phyloP scores from a whole-genome alignment of 2,113 vertebrate genomes.

The Megatriorchis doriae region DNA sequence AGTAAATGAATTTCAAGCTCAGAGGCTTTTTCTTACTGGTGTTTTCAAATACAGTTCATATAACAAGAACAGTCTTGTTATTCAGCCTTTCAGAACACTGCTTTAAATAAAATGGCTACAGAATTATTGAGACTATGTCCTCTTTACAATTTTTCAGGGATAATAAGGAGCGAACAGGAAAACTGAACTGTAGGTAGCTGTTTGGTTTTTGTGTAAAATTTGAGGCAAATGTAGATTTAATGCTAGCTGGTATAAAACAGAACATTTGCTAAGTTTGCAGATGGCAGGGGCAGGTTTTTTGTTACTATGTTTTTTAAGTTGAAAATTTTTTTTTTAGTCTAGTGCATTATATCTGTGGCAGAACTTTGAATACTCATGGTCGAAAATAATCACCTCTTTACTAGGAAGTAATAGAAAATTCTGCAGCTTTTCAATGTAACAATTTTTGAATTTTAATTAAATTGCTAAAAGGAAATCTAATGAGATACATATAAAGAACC shows the following conservation, averaged over 20 bases:
- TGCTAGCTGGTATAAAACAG: slow-evolving; percentile 24
- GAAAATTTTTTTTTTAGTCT: not conserved
- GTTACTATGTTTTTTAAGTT: not conserved
- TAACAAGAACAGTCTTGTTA: not conserved
- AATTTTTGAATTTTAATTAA: not conserved
- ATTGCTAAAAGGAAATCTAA: not conserved
- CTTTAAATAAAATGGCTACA: slow-evolving; percentile 56
- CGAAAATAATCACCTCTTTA: not conserved
- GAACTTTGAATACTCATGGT: slow-evolving; percentile 19
- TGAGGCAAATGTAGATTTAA: not conserved
- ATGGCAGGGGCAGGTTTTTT: slow-evolving; percentile 8
- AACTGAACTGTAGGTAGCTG: slow-evolving; percentile 3
- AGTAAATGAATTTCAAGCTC: not conserved
- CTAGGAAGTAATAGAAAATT: not conserved
- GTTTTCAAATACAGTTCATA: slow-evolving; percentile 49
- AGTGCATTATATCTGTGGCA: slow-evolving; percentile 27
- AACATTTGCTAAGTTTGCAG: slow-evolving; percentile 12
- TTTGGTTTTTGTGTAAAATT: not conserved
- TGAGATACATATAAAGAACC: slow-evolving; percentile 11
- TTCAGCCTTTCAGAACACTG: slow-evolving; percentile 23
- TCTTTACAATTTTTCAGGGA: not conserved
- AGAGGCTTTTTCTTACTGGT: not conserved
- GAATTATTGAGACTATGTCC: not conserved
- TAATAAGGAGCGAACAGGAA: not conserved
- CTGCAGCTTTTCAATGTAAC: not conserved